These are phyloP conservation scores for Pocillopora damicornis DNA, from an alignment of 64 coral and sea anemone species.

Conservation along the genomic window DNA sequence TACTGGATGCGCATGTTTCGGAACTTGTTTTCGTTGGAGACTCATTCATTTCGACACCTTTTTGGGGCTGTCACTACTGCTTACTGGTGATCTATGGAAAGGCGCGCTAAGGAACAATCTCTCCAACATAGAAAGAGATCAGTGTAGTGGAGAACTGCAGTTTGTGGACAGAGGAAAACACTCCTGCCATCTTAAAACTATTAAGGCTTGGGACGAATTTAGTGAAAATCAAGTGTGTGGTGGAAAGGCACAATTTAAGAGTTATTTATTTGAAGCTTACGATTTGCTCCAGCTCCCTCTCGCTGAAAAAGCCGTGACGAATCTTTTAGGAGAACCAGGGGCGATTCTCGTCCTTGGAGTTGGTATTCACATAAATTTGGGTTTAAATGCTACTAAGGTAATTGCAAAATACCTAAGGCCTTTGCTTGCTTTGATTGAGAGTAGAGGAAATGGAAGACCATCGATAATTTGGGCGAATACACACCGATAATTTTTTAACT, in stretches of 20 bases:
- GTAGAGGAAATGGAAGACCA: slow-evolving; percentile 47
- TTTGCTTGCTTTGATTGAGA: slow-evolving; percentile 36
- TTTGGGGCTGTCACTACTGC: slow-evolving; percentile 35
- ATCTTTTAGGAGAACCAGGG: slow-evolving; percentile 35
- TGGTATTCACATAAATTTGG: slow-evolving; percentile 41
- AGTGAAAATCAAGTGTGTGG: slow-evolving; percentile 36
- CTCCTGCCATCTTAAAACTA: slow-evolving; percentile 35
- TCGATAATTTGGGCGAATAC: slow-evolving; percentile 51
- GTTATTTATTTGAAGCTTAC: slow-evolving; percentile 53
- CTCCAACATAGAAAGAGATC: neutral
- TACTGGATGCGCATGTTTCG: slow-evolving; percentile 40
- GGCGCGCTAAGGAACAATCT: slow-evolving; percentile 43
- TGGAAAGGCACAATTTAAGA: slow-evolving; percentile 35
- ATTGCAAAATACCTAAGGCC: slow-evolving; percentile 58
- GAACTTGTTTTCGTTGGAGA: slow-evolving; percentile 71
- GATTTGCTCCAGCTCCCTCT: neutral
- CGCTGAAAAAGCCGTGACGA: slow-evolving; percentile 24
- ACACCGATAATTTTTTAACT: slow-evolving; percentile 53
- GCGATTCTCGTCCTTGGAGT: slow-evolving; percentile 58
- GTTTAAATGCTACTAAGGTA: slow-evolving; percentile 27
- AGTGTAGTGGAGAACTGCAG: slow-evolving; percentile 65
- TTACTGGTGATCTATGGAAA: slow-evolving; percentile 39
- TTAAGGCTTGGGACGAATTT: slow-evolving; percentile 41
- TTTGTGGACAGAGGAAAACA: slow-evolving; percentile 49
- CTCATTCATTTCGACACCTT: slow-evolving; percentile 63